Evolutionary conservation across 2,113 vertebrate species (phyloP), one percentile per base, ranked within the genome.

Genomic region (Podiceps cristatus): DNA sequence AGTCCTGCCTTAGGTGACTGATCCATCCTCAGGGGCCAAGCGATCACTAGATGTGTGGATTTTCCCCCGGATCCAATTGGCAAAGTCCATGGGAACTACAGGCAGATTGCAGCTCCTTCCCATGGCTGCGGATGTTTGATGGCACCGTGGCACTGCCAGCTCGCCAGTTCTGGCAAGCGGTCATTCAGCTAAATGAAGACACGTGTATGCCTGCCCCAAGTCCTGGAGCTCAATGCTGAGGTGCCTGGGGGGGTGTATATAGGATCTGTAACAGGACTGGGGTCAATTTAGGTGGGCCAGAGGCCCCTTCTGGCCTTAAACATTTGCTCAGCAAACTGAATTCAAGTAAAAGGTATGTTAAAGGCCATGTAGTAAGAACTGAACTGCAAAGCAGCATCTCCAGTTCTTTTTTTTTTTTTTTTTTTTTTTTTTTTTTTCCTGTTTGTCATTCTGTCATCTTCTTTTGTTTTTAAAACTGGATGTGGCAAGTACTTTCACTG

Each of bases 401-500:
- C 7, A 63, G 13, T 63, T 94, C 4, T 37, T 86, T 97, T 82
- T 7, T 12, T 63, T 94, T 4, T 37, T 83, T 97, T 85, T 63
- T 94, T 4, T 35, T 83, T 97, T 85, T 63, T 93, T 4, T 37
- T 86, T 97, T 85, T 86, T 35, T 35, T 93, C 84, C 40, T 60
- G 13, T 47, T 66, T 49, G 40, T 59, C 35, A 22, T 62, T 86
- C 42, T 87, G 45, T 56, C 24, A 50, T 69, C 45, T 74, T 58
- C 29, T 58, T 87, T 40, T 60, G 47, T 7, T 45, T 94, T 87
- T 85, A 66, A 64, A 86, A n/a, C 31, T 63, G 18, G 23, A 45
- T 66, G 28, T 23, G 25, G 25, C 5, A 9, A 60, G 24, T 4
- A 58, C 4, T 88, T 84, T 33, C n/a, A 9, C 27, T 76, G 42